Base-by-base conservation (phyloP, 2,113 vertebrate species). In the Centrocercus urophasianus region DNA sequence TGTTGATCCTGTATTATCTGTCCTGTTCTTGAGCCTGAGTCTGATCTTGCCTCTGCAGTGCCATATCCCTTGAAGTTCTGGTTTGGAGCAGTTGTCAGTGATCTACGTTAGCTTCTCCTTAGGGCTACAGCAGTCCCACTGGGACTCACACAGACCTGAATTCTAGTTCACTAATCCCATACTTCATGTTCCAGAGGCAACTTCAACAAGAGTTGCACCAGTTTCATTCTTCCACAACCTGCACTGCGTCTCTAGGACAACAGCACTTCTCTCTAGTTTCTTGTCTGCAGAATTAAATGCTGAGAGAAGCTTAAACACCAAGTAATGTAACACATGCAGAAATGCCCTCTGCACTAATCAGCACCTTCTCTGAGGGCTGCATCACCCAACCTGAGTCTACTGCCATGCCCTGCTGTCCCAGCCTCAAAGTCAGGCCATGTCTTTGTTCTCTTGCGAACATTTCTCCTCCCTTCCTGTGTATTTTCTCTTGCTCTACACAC, bases 111-210 rank as follows among this genome's bases (percentile, higher is more conserved):
- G 30, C 54, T 13, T 27, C 66, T 36, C 48, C 74, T 63, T 4
- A 40, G 27, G 34, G 71, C 20, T 22, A 47, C 11, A 38, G 42
- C 19, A 80, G 45, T 4, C 56, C 67, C 61, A 24, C 59, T 18
- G 22, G 0, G 22, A 56, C 45, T 2, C 16, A 4, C 2, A 47
- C 1, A 1, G 32, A 25, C 17, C 54, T 79, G 3, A 8, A 50
- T 4, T 43, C n/a, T 69, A 42, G 6, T 1, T 63, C 52, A 22
- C 81, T 34, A 75, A 34, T 24, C 12, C 84, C 34, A 34, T 5
- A 8, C 20, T 57, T 60, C 74, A 45, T 2, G 0, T 0, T 38
- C 15, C 6, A 4, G 3, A 30, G 65, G 10, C 15, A 67, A 20
- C 48, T 52, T 43, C 2, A 73, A 7, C 1, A 61, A 52, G 48